Evolutionary conservation across 2,888 invertebrate species (phyloP).

Genomic region (Caprella mutica): DNA sequence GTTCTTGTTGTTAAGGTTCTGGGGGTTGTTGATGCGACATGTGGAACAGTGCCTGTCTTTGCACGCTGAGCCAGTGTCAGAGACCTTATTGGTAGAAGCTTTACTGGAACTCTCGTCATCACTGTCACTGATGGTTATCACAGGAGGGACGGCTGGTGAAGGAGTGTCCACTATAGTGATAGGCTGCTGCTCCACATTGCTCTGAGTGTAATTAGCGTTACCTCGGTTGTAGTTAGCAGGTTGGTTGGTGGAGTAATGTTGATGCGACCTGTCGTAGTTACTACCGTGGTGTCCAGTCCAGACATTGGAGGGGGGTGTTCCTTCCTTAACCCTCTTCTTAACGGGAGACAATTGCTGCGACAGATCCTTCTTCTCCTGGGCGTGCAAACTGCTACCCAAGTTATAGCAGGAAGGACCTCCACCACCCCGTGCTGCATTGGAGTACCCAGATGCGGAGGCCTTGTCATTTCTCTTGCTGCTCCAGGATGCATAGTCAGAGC

Average conservation of each 20-base stretch:
- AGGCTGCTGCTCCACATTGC: constrained; percentile 55
- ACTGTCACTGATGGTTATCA: constrained; percentile 90
- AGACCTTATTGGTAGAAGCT: neutral
- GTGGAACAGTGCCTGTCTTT: constrained; percentile 31
- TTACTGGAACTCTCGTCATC: constrained; percentile 62
- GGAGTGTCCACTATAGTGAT: constrained; percentile 93
- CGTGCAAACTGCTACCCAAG: constrained; percentile 11
- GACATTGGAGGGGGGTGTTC: constrained; percentile 39
- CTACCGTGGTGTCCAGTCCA: constrained; percentile 12
- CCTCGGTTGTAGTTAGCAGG: too few species aligned
- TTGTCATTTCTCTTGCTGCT: constrained; percentile 48
- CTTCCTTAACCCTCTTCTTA: constrained; percentile 92
- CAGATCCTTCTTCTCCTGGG: constrained; percentile 31
- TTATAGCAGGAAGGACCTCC: constrained; percentile 16
- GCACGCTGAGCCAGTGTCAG: constrained; percentile 12
- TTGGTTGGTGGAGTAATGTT: too few species aligned
- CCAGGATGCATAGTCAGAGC: constrained; percentile 30
- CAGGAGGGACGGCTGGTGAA: constrained; percentile 83
- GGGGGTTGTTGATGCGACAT: constrained; percentile 16
- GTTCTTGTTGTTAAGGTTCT: neutral
- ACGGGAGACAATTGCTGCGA: constrained; percentile 73
- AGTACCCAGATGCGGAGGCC: neutral
- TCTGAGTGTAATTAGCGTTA: neutral
- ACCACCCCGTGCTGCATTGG: constrained; percentile 4
- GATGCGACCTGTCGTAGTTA: neutral